These are phyloP conservation scores for Melitaea athalia DNA, from an alignment of 2,888 invertebrate species.

Conservation along the genomic window DNA sequence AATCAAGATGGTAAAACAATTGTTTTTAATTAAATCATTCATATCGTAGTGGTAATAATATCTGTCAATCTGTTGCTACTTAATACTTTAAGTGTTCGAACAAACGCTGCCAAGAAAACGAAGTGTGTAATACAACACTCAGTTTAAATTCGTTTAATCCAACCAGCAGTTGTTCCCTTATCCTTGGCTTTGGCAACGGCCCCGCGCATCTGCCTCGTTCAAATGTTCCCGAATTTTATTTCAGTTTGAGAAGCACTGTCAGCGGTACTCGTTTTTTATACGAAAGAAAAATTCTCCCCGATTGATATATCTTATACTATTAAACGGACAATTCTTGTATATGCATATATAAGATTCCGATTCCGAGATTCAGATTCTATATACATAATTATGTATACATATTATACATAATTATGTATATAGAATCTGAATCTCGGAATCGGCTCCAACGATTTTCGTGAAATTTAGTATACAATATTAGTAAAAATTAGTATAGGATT, in stretches of 20 bases:
- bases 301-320: conserved; percentile 15
- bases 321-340: no score
- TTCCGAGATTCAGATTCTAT: no score
- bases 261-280: conserved; percentile 29
- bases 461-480: no score
- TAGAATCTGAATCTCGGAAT: no score
- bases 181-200: conserved; percentile 25
- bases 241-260: conserved; percentile 27
- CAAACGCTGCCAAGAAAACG: conserved; percentile 15
- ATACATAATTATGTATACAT: no score
- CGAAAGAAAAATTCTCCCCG: conserved; percentile 26
- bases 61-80: conserved; percentile 7
- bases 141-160: conserved; percentile 26
- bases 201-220: conserved; percentile 22
- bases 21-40: no score
- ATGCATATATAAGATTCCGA: no score
- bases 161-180: conserved; percentile 21
- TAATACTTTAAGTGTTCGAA: conserved; percentile 5
- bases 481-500: no score
- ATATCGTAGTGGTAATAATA: background rate
- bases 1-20: no score
- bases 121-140: conserved; percentile 19
- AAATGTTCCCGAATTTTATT: conserved; percentile 35
- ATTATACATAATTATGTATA: no score
- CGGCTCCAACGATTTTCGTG: no score